Base-by-base conservation (phyloP, 1,140 invertebrate genomes). In the Calosoma granatense region DNA sequence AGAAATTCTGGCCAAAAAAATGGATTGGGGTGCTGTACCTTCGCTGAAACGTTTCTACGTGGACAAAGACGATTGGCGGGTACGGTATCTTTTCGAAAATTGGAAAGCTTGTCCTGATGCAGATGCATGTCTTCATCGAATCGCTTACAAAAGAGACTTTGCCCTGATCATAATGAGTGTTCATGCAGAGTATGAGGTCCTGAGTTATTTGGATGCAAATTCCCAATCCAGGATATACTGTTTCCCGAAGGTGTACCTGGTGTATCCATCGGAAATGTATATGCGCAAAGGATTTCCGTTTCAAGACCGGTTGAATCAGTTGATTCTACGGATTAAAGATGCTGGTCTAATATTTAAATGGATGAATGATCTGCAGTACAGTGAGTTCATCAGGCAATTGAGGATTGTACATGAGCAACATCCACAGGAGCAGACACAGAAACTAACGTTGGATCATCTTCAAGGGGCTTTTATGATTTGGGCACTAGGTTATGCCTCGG, bases 181-280 rank as follows among this genome's bases (percentile, higher is more conserved):
- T 12, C 15, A 47, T 17, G 41, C 17, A 4, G 17, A 47, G 17
- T 47, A 11, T 17, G 41, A 47, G 17, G 3, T 6, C 4, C 17
- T 47, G 17, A 9, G 17, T 12, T 47, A 11, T 4, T 4, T 17
- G 4, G 41, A 47, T 17, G 6, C 41, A 9, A 47, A 47, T 47
- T 12, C 3, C 3, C 6, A 47, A 47, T 17, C 41, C 15, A 4
- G 9, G 17, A 47, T 47, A 6, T 17, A 47, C 17, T 47, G 41
- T 47, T 47, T 47, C 15, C 41, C 41, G 17, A 47, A 17, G 9
- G n/a, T n/a, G n/a, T 47, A 47, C 17, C 3, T 47, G 4, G 17
- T 4, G 3, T 47, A 47, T 47, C 41, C 41, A 47, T 47, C 41
- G 4, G 41, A 47, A 47, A 47, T 47, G 41, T 47, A 47, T 47